A percentile compares a stretch with the other conserved stretches of the same genome.
These are phyloP conservation scores for Pseudolycoriella hygida DNA, from an alignment of 2,888 invertebrate species.

Conservation along the genomic window DNA sequence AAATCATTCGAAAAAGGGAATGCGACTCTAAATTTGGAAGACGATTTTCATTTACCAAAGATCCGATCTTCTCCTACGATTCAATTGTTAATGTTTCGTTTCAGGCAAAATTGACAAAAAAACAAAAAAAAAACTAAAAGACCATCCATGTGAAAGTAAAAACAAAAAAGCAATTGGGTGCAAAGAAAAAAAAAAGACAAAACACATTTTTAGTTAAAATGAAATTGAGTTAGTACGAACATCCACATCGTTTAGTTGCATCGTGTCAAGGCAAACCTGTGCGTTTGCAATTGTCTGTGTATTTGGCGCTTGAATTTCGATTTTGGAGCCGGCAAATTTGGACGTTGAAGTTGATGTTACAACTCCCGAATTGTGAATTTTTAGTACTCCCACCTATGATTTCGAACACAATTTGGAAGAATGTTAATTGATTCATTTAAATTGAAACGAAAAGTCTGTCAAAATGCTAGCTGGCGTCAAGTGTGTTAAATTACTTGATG, in stretches of 20 bases:
- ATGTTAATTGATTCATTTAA: neutral
- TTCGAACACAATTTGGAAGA: neutral
- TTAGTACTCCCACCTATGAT: slow-evolving; percentile 26
- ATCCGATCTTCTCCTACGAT: too few relatives aligned
- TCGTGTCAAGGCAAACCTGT: slow-evolving; percentile 66
- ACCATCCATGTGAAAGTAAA: too few relatives aligned
- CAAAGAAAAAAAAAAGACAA: slow-evolving; percentile 8
- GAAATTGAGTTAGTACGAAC: slow-evolving; percentile 34
- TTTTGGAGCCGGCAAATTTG: slow-evolving; percentile 21
- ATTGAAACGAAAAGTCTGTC: too few relatives aligned
- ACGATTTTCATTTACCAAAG: too few relatives aligned
- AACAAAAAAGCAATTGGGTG: too few relatives aligned
- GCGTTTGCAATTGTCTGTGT: slow-evolving; percentile 31
- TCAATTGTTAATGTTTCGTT: too few relatives aligned
- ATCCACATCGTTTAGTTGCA: slow-evolving; percentile 55
- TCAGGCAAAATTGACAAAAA: too few relatives aligned
- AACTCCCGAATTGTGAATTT: slow-evolving; percentile 27
- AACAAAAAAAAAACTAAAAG: too few relatives aligned
- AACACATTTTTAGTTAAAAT: slow-evolving; percentile 11
- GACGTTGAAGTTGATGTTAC: slow-evolving; percentile 10
- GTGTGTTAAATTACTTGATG: too few relatives aligned
- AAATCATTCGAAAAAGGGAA: too few relatives aligned
- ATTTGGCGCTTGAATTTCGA: slow-evolving; percentile 27
- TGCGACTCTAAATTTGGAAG: too few relatives aligned
- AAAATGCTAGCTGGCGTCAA: too few relatives aligned